Percentiles rank a stretch among this genome's conserved stretches.
Evolutionary conservation across 2,113 vertebrate genomes (phyloP).

Genomic region (Sigmodon hispidus): DNA sequence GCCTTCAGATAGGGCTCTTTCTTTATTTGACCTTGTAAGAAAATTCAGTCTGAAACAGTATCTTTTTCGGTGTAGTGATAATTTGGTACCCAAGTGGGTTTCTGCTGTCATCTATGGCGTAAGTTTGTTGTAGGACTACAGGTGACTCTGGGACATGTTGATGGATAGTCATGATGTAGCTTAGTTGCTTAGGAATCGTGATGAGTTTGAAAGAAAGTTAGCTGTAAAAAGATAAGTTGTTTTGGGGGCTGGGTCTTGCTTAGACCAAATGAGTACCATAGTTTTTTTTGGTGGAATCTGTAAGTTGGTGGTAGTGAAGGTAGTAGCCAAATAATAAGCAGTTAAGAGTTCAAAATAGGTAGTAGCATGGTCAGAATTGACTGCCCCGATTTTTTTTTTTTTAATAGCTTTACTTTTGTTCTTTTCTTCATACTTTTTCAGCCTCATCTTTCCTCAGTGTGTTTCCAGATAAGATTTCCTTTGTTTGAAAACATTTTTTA

Average conservation of each 20-base stretch:
- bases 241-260: constrained; percentile 33
- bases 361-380: neutral
- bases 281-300: neutral
- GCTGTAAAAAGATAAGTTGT: constrained; percentile 33
- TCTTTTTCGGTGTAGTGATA: neutral
- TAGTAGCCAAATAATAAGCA: neutral
- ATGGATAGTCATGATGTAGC: neutral
- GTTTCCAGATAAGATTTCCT: neutral
- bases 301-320: neutral
- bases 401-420: neutral
- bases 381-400: neutral
- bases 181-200: constrained; percentile 26
- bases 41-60: constrained; percentile 6
- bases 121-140: neutral
- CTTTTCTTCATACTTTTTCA: neutral
- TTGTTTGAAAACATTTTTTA: neutral
- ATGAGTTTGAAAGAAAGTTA: constrained; percentile 31
- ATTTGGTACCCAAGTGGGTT: neutral
- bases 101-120: neutral
- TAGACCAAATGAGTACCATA: neutral
- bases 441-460: neutral
- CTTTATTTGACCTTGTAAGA: constrained; percentile 15
- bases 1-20: neutral
- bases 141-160: neutral
- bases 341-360: neutral